phyloP scores from a whole-genome alignment of 1,140 invertebrate genomes.

The Anoplolepis gracilipes region DNA sequence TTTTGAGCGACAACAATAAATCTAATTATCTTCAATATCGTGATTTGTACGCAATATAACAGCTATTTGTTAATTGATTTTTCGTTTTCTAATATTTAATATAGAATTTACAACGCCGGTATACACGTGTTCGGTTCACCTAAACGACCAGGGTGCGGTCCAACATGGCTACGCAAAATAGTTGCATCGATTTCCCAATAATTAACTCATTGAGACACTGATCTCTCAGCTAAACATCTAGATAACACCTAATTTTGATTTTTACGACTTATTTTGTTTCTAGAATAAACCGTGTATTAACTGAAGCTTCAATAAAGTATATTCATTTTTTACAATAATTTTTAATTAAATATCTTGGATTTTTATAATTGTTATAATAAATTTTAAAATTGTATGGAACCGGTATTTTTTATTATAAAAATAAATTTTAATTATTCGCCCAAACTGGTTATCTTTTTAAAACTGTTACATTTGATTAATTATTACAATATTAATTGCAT shows the following conservation, averaged over 20 bases:
- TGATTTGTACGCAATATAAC: background rate
- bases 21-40: background rate
- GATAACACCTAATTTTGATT: background rate
- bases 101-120: background rate
- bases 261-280: background rate
- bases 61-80: background rate
- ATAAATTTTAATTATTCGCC: too few species aligned
- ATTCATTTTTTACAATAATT: background rate
- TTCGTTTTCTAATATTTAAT: background rate
- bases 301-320: background rate
- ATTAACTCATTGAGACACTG: conserved; percentile 68
- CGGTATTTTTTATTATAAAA: background rate
- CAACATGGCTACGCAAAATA: conserved; percentile 82
- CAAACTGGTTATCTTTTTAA: background rate
- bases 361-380: background rate
- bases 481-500: background rate
- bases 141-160: conserved; percentile 81
- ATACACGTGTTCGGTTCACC: conserved; percentile 71
- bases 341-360: background rate
- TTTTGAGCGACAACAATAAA: background rate
- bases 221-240: conserved; percentile 9
- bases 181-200: conserved; percentile 75
- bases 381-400: background rate
- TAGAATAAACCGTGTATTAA: background rate
- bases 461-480: background rate